Evolutionary conservation across 1,140 invertebrate genomes (phyloP).

Genomic region (Macrotrachela quadricornifera): DNA sequence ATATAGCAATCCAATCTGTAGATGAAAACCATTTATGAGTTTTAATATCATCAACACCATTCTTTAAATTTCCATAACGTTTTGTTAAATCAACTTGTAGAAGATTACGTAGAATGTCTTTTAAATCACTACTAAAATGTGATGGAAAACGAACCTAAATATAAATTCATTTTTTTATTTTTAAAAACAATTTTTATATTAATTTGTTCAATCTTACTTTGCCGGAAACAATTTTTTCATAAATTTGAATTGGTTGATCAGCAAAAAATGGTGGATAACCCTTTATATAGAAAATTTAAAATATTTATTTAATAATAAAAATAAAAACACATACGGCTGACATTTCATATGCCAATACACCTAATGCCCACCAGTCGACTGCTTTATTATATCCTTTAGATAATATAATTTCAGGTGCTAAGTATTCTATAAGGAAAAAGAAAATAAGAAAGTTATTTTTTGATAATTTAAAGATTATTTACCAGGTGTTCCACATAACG

Average conservation of each 20-base stretch:
- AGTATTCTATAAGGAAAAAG: not conserved
- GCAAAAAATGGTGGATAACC: slow-evolving; percentile 38
- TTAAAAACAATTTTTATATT: not conserved
- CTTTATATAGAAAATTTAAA: slow-evolving; percentile 42
- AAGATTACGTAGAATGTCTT: slow-evolving; percentile 82
- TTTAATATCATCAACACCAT: slow-evolving; percentile 97
- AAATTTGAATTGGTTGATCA: slow-evolving; percentile 45
- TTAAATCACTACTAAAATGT: slow-evolving; percentile 57
- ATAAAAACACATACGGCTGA: slow-evolving; percentile 27
- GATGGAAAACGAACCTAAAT: slow-evolving; percentile 47
- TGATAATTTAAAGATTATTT: too few species aligned
- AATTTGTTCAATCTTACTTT: slow-evolving; percentile 32
- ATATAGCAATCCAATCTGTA: slow-evolving; percentile 97
- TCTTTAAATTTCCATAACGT: slow-evolving; percentile 91
- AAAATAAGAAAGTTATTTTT: too few species aligned
- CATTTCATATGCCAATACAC: slow-evolving; percentile 49
- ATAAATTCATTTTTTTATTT: not conserved
- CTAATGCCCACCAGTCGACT: slow-evolving; percentile 89
- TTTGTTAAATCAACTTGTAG: slow-evolving; percentile 95
- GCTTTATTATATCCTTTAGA: slow-evolving; percentile 43
- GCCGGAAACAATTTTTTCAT: slow-evolving; percentile 50
- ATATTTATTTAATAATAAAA: slow-evolving; percentile 33
- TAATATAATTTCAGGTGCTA: slow-evolving; percentile 9
- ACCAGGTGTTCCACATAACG: slow-evolving; percentile 64
- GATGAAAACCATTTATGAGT: slow-evolving; percentile 94